Conservation (phyloP, 2,113 vertebrate species). For the Tenrec ecaudatus region DNA sequence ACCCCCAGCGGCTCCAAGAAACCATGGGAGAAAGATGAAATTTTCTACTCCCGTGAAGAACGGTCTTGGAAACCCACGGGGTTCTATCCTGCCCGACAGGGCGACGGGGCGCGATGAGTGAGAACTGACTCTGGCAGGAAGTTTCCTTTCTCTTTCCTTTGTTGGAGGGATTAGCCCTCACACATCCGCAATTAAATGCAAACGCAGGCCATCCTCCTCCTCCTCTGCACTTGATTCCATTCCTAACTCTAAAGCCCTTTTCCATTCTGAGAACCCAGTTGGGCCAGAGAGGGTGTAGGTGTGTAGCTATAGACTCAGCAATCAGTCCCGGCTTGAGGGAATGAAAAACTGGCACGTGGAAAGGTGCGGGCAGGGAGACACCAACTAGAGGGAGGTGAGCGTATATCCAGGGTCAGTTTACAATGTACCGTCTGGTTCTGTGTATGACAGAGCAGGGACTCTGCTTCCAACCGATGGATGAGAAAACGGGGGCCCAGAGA, state of each 20-base stretch:
- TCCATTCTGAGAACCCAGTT: not conserved
- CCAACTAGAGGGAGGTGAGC: not conserved
- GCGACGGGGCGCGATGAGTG: no score
- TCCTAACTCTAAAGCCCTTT: constrained; percentile 27
- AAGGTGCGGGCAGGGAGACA: not conserved
- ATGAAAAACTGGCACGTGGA: not conserved
- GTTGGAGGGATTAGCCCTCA: not conserved
- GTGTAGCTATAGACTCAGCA: not conserved
- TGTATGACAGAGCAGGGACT: not conserved
- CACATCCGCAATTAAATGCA: not conserved
- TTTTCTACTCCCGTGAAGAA: no score
- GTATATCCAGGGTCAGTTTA: not conserved
- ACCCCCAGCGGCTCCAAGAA: no score
- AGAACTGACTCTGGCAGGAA: no score
- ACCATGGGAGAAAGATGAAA: no score
- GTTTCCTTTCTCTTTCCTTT: no score
- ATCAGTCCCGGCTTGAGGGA: not conserved
- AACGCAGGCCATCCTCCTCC: not conserved
- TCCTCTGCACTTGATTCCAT: not conserved
- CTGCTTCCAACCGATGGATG: not conserved
- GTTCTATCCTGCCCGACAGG: no score
- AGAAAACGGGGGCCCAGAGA: constrained; percentile 8
- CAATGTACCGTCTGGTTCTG: not conserved
- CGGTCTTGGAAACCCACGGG: no score
- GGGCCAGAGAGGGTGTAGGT: no score